A percentile compares a stretch with the other conserved stretches of the same genome.
phyloP scores from a whole-genome alignment of 2,797 vertebrate species.

The Cheirogaleus major region DNA sequence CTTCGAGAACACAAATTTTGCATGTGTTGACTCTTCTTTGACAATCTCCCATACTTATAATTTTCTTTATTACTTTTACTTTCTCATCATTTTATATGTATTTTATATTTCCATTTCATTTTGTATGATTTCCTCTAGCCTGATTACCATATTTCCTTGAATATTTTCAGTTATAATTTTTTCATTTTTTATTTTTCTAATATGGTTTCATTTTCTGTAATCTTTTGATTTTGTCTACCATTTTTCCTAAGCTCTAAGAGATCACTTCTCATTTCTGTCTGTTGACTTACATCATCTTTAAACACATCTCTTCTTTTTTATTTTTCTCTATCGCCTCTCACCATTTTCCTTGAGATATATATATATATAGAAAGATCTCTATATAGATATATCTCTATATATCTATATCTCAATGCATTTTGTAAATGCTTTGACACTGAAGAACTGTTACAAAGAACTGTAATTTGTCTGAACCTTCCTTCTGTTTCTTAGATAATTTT shows the following conservation, averaged over 20 bases:
- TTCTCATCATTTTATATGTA: neutral
- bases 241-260: neutral
- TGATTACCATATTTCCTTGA: neutral
- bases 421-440: neutral
- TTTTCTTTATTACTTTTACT: neutral
- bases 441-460: conserved; percentile 9
- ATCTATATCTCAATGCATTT: neutral
- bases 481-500: conserved; percentile 14
- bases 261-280: neutral
- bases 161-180: neutral
- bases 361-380: no score
- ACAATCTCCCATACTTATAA: neutral
- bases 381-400: no score
- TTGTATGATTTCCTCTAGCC: neutral
- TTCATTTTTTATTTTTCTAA: neutral
- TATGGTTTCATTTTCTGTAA: neutral
- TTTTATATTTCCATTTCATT: conserved; percentile 29
- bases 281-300: neutral
- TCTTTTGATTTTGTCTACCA: neutral
- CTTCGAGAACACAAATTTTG: neutral
- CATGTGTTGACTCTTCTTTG: neutral
- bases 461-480: neutral
- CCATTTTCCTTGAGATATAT: neutral
- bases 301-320: neutral
- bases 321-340: neutral